A percentile compares a stretch with the other conserved stretches of the same genome.
These are phyloP conservation scores for Sebastes hubbsi DNA, from an alignment of 2,797 vertebrate genomes.

Conservation along the genomic window DNA sequence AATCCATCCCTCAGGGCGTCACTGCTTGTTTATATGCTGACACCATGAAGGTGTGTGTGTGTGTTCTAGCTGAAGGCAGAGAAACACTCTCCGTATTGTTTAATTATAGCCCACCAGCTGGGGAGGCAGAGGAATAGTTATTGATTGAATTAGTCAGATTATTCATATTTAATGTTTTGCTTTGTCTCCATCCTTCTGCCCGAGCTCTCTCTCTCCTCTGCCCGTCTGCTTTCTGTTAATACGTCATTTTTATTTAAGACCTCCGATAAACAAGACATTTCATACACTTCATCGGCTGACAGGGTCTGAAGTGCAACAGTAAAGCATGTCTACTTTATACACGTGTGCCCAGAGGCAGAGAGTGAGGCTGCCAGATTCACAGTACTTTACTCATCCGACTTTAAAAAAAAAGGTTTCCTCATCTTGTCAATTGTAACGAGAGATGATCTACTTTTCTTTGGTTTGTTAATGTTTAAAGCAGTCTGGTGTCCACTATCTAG, in stretches of 20 bases:
- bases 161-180: slow-evolving; percentile 68
- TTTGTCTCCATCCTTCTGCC: slow-evolving; percentile 23
- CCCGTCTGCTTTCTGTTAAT: neutral
- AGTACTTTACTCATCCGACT: neutral
- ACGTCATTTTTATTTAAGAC: slow-evolving; percentile 7
- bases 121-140: slow-evolving; percentile 57
- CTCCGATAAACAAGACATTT: slow-evolving; percentile 19
- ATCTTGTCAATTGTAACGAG: neutral
- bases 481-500: neutral
- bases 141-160: slow-evolving; percentile 65
- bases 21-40: slow-evolving; percentile 71
- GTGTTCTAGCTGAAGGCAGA: slow-evolving; percentile 5
- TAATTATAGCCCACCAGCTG: slow-evolving; percentile 72
- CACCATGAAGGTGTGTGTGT: slow-evolving; percentile 61
- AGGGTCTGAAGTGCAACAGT: slow-evolving; percentile 9
- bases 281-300: neutral
- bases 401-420: neutral
- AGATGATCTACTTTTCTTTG: neutral
- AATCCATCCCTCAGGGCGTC: slow-evolving; percentile 71
- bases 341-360: neutral
- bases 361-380: neutral
- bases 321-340: slow-evolving; percentile 15
- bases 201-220: neutral
- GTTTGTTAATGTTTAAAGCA: neutral
- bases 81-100: slow-evolving; percentile 47